phyloP scores from a whole-genome alignment of 2,113 vertebrate species.

The Amblyornis subalaris region DNA sequence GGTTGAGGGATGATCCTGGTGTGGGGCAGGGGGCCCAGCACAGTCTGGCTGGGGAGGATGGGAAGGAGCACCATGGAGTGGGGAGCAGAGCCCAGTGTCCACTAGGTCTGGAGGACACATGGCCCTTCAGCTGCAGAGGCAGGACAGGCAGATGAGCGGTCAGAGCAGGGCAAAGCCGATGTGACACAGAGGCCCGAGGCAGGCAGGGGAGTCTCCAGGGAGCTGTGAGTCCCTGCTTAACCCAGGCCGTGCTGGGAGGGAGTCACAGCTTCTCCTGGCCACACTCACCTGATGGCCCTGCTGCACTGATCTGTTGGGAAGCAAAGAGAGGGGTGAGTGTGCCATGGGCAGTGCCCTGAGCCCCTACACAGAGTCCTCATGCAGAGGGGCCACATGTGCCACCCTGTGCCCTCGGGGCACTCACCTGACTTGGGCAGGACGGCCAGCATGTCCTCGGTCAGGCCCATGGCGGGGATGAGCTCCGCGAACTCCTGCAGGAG shows the following conservation, averaged over 20 bases:
- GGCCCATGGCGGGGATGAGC: background rate
- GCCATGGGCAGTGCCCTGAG: background rate
- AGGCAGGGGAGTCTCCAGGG: accelerated
- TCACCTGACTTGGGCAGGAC: background rate
- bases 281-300: background rate
- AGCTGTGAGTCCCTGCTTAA: background rate
- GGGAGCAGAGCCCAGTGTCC: background rate
- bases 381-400: accelerated
- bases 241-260: background rate
- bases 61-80: accelerated
- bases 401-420: background rate
- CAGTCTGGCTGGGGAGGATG: accelerated
- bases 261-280: background rate
- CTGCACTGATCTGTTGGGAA: background rate
- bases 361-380: accelerated
- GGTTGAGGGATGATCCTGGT: background rate
- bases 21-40: accelerated
- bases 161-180: background rate
- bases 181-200: accelerated
- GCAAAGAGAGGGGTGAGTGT: background rate
- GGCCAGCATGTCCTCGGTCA: background rate
- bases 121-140: background rate
- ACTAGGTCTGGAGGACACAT: background rate
- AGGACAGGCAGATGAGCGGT: accelerated
- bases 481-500: slow-evolving; percentile 5